phyloP scores from a whole-genome alignment of 2,113 vertebrate genomes.

The Myanophis thanlyinensis region DNA sequence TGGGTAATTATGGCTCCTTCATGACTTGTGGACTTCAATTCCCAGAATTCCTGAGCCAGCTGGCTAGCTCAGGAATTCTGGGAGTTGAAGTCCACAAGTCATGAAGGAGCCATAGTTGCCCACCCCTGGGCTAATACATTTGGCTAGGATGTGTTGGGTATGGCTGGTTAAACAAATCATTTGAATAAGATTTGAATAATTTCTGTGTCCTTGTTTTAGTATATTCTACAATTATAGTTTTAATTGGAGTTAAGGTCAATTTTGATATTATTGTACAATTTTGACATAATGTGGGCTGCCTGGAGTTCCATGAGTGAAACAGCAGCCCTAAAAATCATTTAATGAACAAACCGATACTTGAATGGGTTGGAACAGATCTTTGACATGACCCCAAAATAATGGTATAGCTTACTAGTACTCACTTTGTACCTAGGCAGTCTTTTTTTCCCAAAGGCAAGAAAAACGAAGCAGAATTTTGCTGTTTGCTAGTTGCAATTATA shows the following conservation, averaged over 20 bases:
- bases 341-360: background rate
- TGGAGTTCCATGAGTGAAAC: background rate
- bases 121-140: background rate
- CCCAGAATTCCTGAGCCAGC: no score
- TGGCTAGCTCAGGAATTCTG: no score
- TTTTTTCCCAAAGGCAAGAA: background rate
- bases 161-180: background rate
- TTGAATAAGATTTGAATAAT: background rate
- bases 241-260: background rate
- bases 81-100: no score
- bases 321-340: background rate
- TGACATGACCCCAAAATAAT: background rate
- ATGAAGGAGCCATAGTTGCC: no score
- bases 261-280: background rate
- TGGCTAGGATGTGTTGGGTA: background rate
- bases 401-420: background rate
- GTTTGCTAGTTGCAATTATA: background rate
- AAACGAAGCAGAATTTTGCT: background rate
- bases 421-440: background rate
- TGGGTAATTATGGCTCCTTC: no score
- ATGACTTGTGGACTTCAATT: no score
- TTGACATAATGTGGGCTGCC: background rate
- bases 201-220: background rate
- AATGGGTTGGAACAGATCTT: background rate
- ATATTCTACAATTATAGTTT: background rate